These are phyloP conservation scores for Volucella bombylans DNA, from an alignment of 2,888 invertebrate species.

Conservation along the genomic window DNA sequence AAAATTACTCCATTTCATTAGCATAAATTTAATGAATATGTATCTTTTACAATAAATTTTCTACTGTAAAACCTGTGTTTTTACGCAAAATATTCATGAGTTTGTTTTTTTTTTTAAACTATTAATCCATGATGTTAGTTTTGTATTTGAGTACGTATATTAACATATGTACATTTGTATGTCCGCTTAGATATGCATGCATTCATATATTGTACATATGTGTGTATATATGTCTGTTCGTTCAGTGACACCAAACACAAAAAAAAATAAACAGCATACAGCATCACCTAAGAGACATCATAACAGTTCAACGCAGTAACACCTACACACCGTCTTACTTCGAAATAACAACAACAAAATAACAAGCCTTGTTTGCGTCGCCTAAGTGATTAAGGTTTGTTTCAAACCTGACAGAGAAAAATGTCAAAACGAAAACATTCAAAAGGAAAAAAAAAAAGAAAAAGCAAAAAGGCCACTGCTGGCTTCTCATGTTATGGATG, in stretches of 20 bases:
- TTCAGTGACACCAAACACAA: conserved; percentile 19
- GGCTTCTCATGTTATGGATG: conserved; percentile 39
- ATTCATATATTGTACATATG: neutral
- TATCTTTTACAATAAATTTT: too few species aligned
- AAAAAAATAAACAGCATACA: conserved; percentile 22
- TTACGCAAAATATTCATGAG: too few species aligned
- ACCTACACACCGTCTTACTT: conserved; percentile 47
- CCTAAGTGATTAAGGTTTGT: conserved; percentile 59
- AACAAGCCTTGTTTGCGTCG: conserved; percentile 52
- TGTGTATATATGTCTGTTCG: neutral
- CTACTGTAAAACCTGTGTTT: too few species aligned
- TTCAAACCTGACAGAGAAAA: conserved; percentile 56
- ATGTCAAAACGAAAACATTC: conserved; percentile 47
- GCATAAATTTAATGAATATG: too few species aligned
- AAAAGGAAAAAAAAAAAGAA: neutral
- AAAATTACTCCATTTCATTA: too few species aligned
- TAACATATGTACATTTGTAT: too few species aligned
- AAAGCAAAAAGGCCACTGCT: conserved; percentile 42
- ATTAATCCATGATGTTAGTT: too few species aligned
- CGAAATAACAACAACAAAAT: conserved; percentile 32
- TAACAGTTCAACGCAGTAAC: conserved; percentile 31
- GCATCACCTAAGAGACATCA: conserved; percentile 32
- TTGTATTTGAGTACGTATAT: too few species aligned
- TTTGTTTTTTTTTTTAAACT: too few species aligned
- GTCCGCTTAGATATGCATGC: neutral